Evolutionary conservation across 2,888 invertebrate species (phyloP).

Genomic region (Apodemia hepburni): DNA sequence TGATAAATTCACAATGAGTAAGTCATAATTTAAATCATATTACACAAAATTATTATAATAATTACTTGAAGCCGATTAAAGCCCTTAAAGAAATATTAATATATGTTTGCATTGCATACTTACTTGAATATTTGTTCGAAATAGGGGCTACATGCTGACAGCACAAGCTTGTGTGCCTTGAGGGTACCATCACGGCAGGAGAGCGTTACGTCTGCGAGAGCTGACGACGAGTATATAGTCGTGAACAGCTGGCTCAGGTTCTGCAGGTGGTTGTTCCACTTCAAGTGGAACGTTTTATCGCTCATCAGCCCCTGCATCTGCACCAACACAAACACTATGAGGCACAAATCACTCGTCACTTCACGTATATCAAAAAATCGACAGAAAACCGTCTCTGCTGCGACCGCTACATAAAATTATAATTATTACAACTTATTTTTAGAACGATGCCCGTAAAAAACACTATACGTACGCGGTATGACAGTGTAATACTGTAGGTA

Average conservation of each 20-base stretch:
- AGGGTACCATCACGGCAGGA: constrained; percentile 86
- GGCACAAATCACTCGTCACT: constrained; percentile 59
- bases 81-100: background rate
- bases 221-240: constrained; percentile 84
- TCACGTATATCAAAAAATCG: constrained; percentile 58
- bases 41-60: background rate
- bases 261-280: constrained; percentile 87
- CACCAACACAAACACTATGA: constrained; percentile 67
- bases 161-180: constrained; percentile 85
- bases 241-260: constrained; percentile 86
- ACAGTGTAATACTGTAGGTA: constrained; percentile 78
- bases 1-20: background rate
- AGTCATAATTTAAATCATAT: constrained; percentile 4
- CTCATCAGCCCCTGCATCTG: constrained; percentile 81
- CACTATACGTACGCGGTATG: constrained; percentile 80
- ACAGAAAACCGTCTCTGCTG: constrained; percentile 73
- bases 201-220: constrained; percentile 85
- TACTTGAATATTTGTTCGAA: constrained; percentile 86
- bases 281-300: constrained; percentile 84
- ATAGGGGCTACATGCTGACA: constrained; percentile 88
- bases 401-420: constrained; percentile 80
- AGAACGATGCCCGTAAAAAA: constrained; percentile 81
- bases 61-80: constrained; percentile 7
- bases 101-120: constrained; percentile 35
- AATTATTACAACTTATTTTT: constrained; percentile 81